These are phyloP conservation scores for Rhea pennata DNA, from an alignment of 2,113 vertebrate genomes.

Conservation along the genomic window DNA sequence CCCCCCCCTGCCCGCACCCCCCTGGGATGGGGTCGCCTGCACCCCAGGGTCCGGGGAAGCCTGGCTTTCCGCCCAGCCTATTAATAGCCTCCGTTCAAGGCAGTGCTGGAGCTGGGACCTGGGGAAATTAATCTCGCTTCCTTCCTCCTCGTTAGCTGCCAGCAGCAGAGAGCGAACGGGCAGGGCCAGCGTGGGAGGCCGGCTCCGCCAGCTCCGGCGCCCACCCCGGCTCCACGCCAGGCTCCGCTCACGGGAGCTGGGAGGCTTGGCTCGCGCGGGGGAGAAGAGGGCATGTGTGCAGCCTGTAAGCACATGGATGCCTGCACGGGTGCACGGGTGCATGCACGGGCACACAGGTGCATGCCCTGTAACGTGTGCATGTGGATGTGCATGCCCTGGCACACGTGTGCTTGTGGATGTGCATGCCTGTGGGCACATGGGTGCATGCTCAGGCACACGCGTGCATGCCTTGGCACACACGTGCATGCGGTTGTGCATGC, in stretches of 20 bases:
- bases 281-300: neutral
- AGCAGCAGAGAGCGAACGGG: neutral
- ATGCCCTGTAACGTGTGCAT: no score
- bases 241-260: neutral
- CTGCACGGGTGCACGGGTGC: no score
- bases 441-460: neutral
- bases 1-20: neutral
- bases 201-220: neutral
- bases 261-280: neutral
- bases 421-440: no score
- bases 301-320: no score
- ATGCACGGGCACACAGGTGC: no score
- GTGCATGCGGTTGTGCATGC: neutral
- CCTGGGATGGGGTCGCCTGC: no score
- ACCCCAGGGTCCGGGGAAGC: neutral
- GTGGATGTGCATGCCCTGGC: no score
- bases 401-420: no score
- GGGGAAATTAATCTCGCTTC: neutral
- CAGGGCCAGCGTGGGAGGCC: neutral
- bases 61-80: neutral
- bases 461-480: fast-evolving
- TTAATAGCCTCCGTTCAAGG: neutral
- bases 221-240: neutral
- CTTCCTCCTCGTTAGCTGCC: neutral
- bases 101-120: neutral